Evolutionary conservation across 2,888 invertebrate genomes (phyloP), one percentile per base, ranked within the genome.

Genomic region (Helobdella robusta): DNA sequence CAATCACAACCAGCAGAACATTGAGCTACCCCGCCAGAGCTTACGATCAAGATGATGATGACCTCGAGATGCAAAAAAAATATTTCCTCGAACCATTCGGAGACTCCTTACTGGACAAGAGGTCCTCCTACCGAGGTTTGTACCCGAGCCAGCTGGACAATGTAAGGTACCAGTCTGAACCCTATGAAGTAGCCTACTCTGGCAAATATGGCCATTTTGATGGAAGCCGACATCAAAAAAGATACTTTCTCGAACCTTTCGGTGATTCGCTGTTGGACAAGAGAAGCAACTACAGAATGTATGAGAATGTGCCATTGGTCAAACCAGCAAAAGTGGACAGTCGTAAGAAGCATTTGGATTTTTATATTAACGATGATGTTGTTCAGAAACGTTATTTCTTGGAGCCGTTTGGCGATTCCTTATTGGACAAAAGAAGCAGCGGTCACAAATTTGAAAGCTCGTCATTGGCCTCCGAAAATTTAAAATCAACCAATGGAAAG

Each of bases 31-130:
- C n/a, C n/a, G n/a, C n/a, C n/a, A n/a, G n/a, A n/a, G n/a, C n/a
- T n/a, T n/a, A n/a, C n/a, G n/a, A n/a, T n/a, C n/a, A n/a, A n/a
- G n/a, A n/a, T n/a, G n/a, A n/a, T n/a, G n/a, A n/a, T n/a, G n/a
- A n/a, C n/a, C n/a, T n/a, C n/a, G 56, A 56, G 11, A 56, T n/a
- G 56, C 56, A 56, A 32, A 56, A 56, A 8, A 56, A 56, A 56
- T 56, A 56, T 20, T 56, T 30, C 30, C 32, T 56, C n/a, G 56
- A 56, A 11, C 56, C 28, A 11, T 56, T 56, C 18, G 56, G 56
- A 23, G 56, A 56, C 32, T 56, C 56, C 8, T 30, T 56, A 30
- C 56, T 56, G 6, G 56, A 56, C 32, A 56, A 56, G 32, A 48
- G 48, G 48, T 48, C 48, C n/a, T n/a, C n/a, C n/a, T n/a, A n/a